Percentiles rank a stretch among this genome's conserved stretches.
These are phyloP conservation scores for Tachycineta bicolor DNA, from an alignment of 2,113 vertebrate species.

Conservation along the genomic window DNA sequence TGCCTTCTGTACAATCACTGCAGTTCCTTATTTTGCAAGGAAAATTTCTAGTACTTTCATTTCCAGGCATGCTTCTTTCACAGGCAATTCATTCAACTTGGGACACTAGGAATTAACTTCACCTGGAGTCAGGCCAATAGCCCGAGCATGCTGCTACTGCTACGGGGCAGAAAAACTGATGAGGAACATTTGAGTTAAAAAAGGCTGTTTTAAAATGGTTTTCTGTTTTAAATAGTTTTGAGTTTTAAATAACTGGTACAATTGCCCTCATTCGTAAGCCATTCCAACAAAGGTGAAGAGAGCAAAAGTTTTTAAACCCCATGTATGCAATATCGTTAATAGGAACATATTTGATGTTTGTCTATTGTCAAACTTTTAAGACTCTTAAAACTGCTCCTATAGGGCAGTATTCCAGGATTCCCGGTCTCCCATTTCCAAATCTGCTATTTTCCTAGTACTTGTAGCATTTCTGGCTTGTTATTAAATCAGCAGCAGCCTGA, in stretches of 20 bases:
- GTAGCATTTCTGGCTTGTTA: not conserved
- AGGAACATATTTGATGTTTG: not conserved
- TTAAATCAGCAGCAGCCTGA: not conserved
- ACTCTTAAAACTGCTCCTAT: not conserved
- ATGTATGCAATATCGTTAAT: not conserved
- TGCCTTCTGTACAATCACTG: not conserved
- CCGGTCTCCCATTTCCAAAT: not conserved
- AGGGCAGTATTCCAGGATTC: not conserved
- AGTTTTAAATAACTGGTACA: slow-evolving; percentile 34
- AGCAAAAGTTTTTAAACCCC: not conserved
- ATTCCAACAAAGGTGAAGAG: not conserved
- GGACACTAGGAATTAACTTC: not conserved
- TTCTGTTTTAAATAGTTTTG: slow-evolving; percentile 3
- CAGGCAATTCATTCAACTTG: not conserved
- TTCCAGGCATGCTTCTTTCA: not conserved
- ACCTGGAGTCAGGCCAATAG: not conserved
- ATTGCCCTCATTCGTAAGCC: not conserved
- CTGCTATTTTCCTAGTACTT: not conserved
- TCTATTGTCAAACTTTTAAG: not conserved
- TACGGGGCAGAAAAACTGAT: not conserved
- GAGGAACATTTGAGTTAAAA: not conserved
- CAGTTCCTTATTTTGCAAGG: not conserved
- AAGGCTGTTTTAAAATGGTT: not conserved
- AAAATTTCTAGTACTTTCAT: not conserved
- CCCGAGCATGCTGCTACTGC: not conserved